Evolutionary conservation across 1,140 invertebrate species (phyloP).

Genomic region (Euwallacea fornicatus): DNA sequence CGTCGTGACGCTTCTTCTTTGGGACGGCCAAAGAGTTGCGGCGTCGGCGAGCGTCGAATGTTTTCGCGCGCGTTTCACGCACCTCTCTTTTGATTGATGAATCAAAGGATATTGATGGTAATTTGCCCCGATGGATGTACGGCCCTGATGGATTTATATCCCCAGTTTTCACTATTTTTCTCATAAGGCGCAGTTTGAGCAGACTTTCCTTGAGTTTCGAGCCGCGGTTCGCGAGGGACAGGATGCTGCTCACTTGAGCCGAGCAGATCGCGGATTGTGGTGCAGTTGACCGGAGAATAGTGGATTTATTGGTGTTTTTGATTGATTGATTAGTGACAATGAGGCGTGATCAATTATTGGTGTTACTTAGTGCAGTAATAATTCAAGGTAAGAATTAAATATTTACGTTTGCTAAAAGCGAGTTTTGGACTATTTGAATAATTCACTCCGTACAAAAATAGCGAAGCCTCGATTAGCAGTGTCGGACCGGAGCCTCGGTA

Average conservation of each 20-base stretch:
- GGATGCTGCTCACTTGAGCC: neutral
- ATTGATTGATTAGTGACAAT: neutral
- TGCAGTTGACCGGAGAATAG: neutral
- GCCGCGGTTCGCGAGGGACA: neutral
- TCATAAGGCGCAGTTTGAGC: neutral
- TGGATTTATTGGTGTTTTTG: neutral
- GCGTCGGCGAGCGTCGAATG: conserved; percentile 12
- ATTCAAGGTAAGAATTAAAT: neutral
- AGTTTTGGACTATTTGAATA: neutral
- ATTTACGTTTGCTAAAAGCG: neutral
- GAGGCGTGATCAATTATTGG: neutral
- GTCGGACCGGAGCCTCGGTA: neutral
- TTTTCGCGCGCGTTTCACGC: conserved; percentile 29
- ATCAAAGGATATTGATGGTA: neutral
- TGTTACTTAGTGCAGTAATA: neutral
- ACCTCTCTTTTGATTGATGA: conserved; percentile 7
- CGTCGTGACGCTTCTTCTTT: conserved; percentile 44
- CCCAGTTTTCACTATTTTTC: neutral
- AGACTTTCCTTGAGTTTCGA: neutral
- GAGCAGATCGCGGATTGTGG: neutral
- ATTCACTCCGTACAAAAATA: neutral
- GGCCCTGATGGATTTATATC: neutral
- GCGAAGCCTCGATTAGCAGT: neutral
- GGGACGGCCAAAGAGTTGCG: conserved; percentile 1
- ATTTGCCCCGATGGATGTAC: neutral